Base-by-base conservation (phyloP, 2,113 vertebrate genomes). In the Pongo pygmaeus region DNA sequence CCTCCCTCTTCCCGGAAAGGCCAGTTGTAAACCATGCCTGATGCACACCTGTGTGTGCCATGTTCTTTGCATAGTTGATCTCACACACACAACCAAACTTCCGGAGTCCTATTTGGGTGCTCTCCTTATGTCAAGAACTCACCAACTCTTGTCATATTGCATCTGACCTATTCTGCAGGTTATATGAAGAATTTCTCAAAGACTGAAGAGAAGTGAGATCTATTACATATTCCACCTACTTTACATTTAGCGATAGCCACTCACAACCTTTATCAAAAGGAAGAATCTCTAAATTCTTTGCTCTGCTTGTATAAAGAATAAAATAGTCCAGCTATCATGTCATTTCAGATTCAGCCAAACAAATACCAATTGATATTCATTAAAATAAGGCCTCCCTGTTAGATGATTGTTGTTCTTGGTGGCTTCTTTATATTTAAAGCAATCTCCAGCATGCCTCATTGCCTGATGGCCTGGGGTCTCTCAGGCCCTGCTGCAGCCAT, bases 151-250 rank as follows among this genome's bases (percentile, higher is more conserved):
- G 22, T 93, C 89, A 85, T 84, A 89, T 43, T 74, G 9, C 17
- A n/a, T 94, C 57, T 72, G 74, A 43, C 50, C 32, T 64, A 46
- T 27, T 67, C 32, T 43, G 30, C 17, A 64, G 8, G 23, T 85
- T 86, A 40, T 17, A 0, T 70, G 70, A 94, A 95, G 50, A 93
- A 92, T 86, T 97, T 72, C 38, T 96, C 52, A 75, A 93, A 84
- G 40, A 83, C 30, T 38, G 3, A 6, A 83, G 52, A 90, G 14
- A 77, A 74, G 46, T 23, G 50, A 50, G 50, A 78, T 32, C 23
- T 50, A 20, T 20, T 27, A n/a, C 38, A 91, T 23, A 81, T 67
- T 81, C 50, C 12, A 80, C 50, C 78, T 83, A 18, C 57, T 64
- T n/a, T 32, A 17, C 10, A 9, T 70, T 74, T 89, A 72, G 30